Evolutionary conservation across 92 coral and sea anemone genomes (phyloP).

Genomic region (Phenganax subtilis): DNA sequence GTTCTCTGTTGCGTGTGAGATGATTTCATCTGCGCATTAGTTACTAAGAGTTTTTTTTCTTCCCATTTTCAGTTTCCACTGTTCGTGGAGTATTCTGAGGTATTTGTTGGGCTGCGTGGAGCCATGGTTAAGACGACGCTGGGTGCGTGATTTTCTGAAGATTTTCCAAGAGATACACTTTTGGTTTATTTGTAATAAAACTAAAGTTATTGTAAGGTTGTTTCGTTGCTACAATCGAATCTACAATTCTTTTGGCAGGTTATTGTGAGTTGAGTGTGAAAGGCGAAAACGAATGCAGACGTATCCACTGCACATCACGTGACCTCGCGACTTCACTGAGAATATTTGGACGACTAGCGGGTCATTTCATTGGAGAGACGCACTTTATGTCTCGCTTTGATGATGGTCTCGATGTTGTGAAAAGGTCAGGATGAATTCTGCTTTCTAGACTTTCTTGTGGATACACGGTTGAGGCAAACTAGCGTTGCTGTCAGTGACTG

Average conservation of each 20-base stretch:
- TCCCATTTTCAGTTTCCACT: slow-evolving; percentile 72
- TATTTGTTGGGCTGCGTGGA: slow-evolving; percentile 66
- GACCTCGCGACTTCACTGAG: slow-evolving; percentile 90
- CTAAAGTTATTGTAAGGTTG: too few species aligned
- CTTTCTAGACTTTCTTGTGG: background rate
- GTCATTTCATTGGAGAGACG: slow-evolving; percentile 91
- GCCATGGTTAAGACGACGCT: slow-evolving; percentile 60
- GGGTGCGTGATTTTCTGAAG: slow-evolving; percentile 44
- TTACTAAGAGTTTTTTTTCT: background rate
- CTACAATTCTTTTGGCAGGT: too few species aligned
- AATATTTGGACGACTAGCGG: slow-evolving; percentile 86
- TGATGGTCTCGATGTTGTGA: slow-evolving; percentile 93
- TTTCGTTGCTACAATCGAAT: too few species aligned
- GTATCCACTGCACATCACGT: slow-evolving; percentile 76
- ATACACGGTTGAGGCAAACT: background rate
- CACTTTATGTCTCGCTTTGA: slow-evolving; percentile 84
- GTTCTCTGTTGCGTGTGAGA: background rate
- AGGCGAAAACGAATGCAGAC: slow-evolving; percentile 76
- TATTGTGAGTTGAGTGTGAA: slow-evolving; percentile 55
- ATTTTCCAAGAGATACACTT: too few species aligned
- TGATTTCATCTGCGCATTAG: background rate
- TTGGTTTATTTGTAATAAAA: too few species aligned
- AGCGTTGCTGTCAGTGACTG: background rate
- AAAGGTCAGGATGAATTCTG: slow-evolving; percentile 49
- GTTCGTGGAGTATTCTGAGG: slow-evolving; percentile 78